Evolutionary conservation across 2,797 vertebrate genomes (phyloP), one percentile per base, ranked within the genome.

Genomic region (Capromys pilorides): DNA sequence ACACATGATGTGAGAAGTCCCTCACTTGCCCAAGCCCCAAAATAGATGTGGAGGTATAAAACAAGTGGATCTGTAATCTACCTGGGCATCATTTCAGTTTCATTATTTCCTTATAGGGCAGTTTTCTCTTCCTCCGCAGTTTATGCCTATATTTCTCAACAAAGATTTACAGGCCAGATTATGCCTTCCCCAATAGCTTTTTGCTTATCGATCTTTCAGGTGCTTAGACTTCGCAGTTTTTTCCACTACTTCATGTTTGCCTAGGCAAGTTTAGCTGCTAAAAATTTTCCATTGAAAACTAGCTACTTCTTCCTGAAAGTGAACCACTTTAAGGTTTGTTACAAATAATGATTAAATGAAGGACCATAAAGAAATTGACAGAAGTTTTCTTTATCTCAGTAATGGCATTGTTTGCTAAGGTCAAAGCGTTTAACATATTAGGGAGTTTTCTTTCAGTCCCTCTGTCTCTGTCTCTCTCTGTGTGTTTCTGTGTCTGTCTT

Each of bases 301-400:
- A 73, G 1, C 21, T 71, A 36, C n/a, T 71, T 73, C 24, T 4
- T 12, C 69, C 39, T 11, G 36, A 41, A 73, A 73, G 22, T 73
- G 21, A 8, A 24, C 69, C 69, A 39, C 21, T 36, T 71, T 71
- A 78, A n/a, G n/a, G n/a, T n/a, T n/a, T n/a, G n/a, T n/a, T n/a
- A n/a, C n/a, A n/a, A n/a, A n/a, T n/a, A n/a, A n/a, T n/a, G n/a
- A n/a, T n/a, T n/a, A n/a, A n/a, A n/a, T 93, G 59, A 95, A 91
- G 59, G 61, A 61, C 10, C 51, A 81, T n/a, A 89, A 71, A 89
- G n/a, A 26, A 51, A 91, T 91, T 88, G 36, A 82, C 80, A 88
- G 73, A 91, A 16, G 16, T 82, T 79, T 94, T 95, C 51, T 86
- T 75, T n/a, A 66, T 62, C 59, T 93, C 82, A 75, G 26, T 85